Evolutionary conservation across 1,140 invertebrate species (phyloP).

Genomic region (Helicoverpa zea): DNA sequence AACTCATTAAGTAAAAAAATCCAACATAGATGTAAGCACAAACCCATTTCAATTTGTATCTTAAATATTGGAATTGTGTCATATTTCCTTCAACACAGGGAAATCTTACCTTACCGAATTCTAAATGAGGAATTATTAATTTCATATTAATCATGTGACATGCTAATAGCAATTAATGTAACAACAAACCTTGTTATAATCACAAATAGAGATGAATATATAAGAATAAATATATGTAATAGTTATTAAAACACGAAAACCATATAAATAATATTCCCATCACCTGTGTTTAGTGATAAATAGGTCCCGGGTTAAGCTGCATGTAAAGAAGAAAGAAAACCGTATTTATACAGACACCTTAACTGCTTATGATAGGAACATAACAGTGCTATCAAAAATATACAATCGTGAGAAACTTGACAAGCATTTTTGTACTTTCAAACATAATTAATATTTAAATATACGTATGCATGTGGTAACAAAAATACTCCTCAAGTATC

Average conservation of each 20-base stretch:
- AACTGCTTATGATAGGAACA: constrained; percentile 54
- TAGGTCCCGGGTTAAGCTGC: constrained; percentile 88
- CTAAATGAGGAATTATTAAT: constrained; percentile 11
- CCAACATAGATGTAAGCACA: too few species aligned
- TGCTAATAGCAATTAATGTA: constrained; percentile 25
- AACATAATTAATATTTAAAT: background rate
- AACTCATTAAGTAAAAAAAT: too few species aligned
- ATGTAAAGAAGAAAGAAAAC: constrained; percentile 84
- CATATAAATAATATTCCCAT: constrained; percentile 80
- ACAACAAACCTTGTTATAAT: constrained; percentile 44
- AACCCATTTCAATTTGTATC: background rate
- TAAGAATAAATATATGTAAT: constrained; percentile 40
- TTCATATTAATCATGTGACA: constrained; percentile 31
- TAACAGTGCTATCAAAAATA: constrained; percentile 51
- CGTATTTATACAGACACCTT: constrained; percentile 74
- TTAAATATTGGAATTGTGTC: background rate
- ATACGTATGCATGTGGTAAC: background rate
- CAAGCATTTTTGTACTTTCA: constrained; percentile 44
- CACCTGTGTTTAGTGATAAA: constrained; percentile 87
- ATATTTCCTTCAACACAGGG: background rate
- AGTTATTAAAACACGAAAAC: constrained; percentile 63
- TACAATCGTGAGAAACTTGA: constrained; percentile 36
- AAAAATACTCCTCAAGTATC: constrained; percentile 37
- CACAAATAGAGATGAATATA: constrained; percentile 23
- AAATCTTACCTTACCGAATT: constrained; percentile 4